Conservation (phyloP, 2,113 vertebrate species). For the Rhineura floridana region DNA sequence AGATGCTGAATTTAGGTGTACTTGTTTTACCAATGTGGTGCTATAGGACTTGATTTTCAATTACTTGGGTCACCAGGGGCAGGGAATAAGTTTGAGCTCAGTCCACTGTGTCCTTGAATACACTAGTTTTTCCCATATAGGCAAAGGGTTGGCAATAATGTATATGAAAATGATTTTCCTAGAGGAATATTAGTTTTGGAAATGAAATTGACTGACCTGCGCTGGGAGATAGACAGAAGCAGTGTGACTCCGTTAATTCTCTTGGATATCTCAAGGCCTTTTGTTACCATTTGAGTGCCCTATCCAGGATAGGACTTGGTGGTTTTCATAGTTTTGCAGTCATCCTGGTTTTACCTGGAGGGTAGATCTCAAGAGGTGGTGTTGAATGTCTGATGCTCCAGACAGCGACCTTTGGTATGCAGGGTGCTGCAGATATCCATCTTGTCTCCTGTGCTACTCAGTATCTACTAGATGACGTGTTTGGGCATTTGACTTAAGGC, state of each 20-base stretch:
- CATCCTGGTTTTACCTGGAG: no score
- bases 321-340: no score
- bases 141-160: background rate
- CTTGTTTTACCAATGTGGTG: conserved; percentile 36
- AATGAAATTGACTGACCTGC: background rate
- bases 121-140: background rate
- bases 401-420: background rate
- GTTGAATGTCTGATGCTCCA: background rate
- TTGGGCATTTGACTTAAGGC: background rate
- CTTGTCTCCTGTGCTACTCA: background rate
- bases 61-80: no score
- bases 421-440: background rate
- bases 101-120: background rate
- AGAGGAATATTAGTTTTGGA: background rate
- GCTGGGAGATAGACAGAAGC: background rate
- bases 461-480: background rate
- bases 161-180: background rate
- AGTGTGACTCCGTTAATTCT: background rate
- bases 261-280: background rate
- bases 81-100: background rate
- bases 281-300: background rate
- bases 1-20: conserved; percentile 39
- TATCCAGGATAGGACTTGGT: background rate
- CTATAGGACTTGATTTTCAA: background rate
- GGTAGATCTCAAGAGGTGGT: background rate